Evolutionary conservation across 2,888 invertebrate genomes (phyloP).

Genomic region (Cacoxenus indagator): DNA sequence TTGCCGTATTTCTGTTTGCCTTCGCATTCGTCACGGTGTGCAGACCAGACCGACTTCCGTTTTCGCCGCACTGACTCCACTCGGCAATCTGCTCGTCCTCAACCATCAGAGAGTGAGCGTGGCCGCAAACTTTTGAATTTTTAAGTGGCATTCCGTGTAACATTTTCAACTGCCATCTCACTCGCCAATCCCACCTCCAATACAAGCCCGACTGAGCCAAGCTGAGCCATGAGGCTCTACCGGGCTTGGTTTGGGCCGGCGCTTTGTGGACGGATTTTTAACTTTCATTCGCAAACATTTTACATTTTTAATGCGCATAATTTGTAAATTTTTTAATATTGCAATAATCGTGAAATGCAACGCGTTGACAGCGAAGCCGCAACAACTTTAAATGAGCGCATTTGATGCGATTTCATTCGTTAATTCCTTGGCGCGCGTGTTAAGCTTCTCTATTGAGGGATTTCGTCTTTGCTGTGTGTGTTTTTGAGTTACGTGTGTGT

Average conservation of each 20-base stretch:
- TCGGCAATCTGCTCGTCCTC: slow-evolving; percentile 29
- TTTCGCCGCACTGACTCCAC: slow-evolving; percentile 7
- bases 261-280: background rate
- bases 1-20: background rate
- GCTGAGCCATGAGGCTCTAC: background rate
- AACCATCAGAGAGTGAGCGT: background rate
- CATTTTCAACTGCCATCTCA: background rate
- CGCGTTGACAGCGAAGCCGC: background rate
- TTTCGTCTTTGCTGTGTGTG: background rate
- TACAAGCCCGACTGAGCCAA: background rate
- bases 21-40: background rate
- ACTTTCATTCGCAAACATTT: slow-evolving; percentile 6
- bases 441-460: background rate
- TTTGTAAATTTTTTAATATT: slow-evolving; percentile 9
- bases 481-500: background rate
- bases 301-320: slow-evolving; percentile 19
- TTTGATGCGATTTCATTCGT: background rate
- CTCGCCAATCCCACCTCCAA: too few relatives aligned
- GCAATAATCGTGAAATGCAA: background rate
- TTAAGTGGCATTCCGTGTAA: slow-evolving; percentile 18
- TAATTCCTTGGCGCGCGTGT: background rate
- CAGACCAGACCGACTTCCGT: background rate
- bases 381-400: background rate
- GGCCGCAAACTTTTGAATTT: slow-evolving; percentile 18
- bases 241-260: too few relatives aligned